phyloP scores from a whole-genome alignment of 2,113 vertebrate genomes.

The Ailurus styani region DNA sequence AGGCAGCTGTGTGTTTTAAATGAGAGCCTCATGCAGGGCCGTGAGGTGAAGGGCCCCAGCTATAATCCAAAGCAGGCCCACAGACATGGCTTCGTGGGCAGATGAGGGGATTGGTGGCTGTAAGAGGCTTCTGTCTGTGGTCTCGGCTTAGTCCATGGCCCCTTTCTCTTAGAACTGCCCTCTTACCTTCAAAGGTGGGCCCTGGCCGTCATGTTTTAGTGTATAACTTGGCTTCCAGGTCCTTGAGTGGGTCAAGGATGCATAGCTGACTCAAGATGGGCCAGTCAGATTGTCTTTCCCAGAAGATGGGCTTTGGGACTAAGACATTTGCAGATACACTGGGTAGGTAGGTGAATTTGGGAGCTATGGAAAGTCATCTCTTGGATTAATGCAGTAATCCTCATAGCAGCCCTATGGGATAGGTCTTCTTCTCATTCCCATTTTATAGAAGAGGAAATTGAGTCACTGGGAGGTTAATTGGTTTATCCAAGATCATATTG shows the following conservation, averaged over 20 bases:
- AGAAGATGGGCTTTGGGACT: not conserved
- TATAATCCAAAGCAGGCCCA: not conserved
- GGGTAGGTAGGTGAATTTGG: not conserved
- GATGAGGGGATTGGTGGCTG: not conserved
- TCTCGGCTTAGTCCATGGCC: not conserved
- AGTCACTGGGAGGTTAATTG: not conserved
- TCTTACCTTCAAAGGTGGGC: not conserved
- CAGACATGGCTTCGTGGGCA: fast-evolving
- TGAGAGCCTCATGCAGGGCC: not conserved
- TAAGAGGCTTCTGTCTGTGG: not conserved
- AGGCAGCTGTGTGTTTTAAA: conserved; percentile 33
- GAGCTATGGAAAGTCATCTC: not conserved
- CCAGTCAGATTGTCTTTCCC: not conserved
- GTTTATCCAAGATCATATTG: not conserved
- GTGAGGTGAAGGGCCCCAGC: not conserved
- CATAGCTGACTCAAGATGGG: not conserved
- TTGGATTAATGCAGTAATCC: not conserved
- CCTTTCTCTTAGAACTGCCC: not conserved
- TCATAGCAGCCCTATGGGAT: not conserved
- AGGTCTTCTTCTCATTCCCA: not conserved
- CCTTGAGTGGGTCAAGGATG: not conserved
- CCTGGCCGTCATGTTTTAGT: not conserved
- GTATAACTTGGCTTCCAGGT: not conserved
- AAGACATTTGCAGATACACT: not conserved
- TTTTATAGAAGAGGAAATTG: not conserved